Conservation (phyloP, 1,140 invertebrate species). For the Rhysida immarginata region DNA sequence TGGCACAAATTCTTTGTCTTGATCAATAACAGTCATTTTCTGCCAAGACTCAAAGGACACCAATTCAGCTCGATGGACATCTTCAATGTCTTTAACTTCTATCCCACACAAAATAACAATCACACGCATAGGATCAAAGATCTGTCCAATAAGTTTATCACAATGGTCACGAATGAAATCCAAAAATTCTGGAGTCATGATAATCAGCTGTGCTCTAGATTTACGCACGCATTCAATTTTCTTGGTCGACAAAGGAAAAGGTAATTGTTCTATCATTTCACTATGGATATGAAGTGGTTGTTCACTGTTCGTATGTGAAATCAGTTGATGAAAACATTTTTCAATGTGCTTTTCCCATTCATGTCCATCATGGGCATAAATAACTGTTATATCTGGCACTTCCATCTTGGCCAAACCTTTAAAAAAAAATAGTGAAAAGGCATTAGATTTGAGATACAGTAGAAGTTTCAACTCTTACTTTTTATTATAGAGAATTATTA, state of each 20-base stretch:
- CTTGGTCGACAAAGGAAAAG: background rate
- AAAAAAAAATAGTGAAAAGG: background rate
- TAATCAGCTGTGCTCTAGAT: slow-evolving; percentile 55
- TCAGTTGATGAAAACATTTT: background rate
- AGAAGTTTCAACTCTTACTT: too few species aligned
- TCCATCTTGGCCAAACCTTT: background rate
- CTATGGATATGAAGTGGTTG: background rate
- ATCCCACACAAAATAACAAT: slow-evolving; percentile 63
- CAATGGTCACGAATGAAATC: slow-evolving; percentile 39
- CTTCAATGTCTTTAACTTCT: slow-evolving; percentile 37
- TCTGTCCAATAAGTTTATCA: slow-evolving; percentile 39
- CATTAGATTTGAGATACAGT: background rate
- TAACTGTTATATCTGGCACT: background rate
- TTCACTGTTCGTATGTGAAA: background rate
- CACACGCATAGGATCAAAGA: slow-evolving; percentile 50
- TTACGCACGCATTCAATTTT: background rate
- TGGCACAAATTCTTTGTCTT: too few species aligned
- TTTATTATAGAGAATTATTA: too few species aligned
- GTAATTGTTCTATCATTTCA: background rate
- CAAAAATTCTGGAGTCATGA: slow-evolving; percentile 55
- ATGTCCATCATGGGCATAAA: background rate
- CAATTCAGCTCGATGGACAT: slow-evolving; percentile 40
- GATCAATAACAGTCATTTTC: slow-evolving; percentile 54
- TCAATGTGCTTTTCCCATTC: background rate
- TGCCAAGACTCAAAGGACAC: slow-evolving; percentile 56